A percentile compares a stretch with the other conserved stretches of the same genome.
These are phyloP conservation scores for Hoplodrina blanda DNA, from an alignment of 2,888 invertebrate species.

Conservation along the genomic window DNA sequence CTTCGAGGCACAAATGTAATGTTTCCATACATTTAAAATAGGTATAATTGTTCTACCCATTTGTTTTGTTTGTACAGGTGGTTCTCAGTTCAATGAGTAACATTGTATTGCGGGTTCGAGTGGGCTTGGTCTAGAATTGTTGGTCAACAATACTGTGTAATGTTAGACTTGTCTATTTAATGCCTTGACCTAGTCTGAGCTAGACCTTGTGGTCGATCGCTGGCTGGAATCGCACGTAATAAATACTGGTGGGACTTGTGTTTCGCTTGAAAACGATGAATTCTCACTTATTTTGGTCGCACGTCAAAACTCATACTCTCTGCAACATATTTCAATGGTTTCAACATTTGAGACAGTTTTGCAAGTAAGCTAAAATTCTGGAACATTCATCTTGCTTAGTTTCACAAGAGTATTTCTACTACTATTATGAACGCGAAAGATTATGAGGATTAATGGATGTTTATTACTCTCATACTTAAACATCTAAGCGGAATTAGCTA, in stretches of 20 bases:
- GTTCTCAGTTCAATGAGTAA: conserved; percentile 50
- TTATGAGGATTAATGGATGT: too few relatives aligned
- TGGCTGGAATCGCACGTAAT: conserved; percentile 44
- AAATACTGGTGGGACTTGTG: conserved; percentile 34
- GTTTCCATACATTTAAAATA: conserved; percentile 56
- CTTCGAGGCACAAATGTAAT: conserved; percentile 32
- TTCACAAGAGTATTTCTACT: not conserved
- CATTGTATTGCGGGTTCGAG: conserved; percentile 41
- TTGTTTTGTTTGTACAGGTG: conserved; percentile 59
- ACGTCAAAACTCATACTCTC: not conserved
- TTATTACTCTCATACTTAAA: too few relatives aligned
- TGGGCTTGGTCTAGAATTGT: conserved; percentile 46
- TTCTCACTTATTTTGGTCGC: conserved; percentile 19
- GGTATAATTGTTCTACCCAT: conserved; percentile 48
- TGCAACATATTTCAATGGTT: conserved; percentile 4
- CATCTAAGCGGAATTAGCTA: too few relatives aligned
- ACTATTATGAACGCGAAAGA: too few relatives aligned
- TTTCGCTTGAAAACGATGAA: conserved; percentile 29
- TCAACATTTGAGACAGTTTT: not conserved
- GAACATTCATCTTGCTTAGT: not conserved
- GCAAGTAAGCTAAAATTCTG: not conserved
- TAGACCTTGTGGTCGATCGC: conserved; percentile 53
- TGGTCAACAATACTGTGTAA: conserved; percentile 54
- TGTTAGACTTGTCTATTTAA: conserved; percentile 42
- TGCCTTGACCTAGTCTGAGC: conserved; percentile 48